Base-by-base conservation (phyloP, 2,797 vertebrate genomes). In the Propithecus perrieri region DNA sequence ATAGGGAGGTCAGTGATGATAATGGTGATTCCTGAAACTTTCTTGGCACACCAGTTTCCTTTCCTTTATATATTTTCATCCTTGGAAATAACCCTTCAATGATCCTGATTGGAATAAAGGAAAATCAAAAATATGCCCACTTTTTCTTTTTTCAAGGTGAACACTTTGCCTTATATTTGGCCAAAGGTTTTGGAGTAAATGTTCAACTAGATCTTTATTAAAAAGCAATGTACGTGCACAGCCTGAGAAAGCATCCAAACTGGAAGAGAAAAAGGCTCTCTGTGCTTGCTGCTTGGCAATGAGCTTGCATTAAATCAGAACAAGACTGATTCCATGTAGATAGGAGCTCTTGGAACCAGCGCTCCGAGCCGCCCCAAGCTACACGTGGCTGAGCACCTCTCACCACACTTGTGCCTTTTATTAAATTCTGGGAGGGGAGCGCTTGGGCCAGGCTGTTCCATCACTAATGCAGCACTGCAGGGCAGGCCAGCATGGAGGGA, bases 401-500 rank as follows among this genome's bases (percentile, higher is more conserved):
- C 76, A 74, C 89, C 86, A 76, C 59, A 95, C 93, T 93, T 93
- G 93, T 15, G 61, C 76, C 86, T 94, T 94, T 97, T 65, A 95
- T 88, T 71, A 55, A 59, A 63, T 65, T n/a, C 79, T 50, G 61
- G 43, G 92, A 85, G 75, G 86, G 20, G 87, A 87, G 38, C 41
- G n/a, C 59, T 35, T 18, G 12, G 59, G 24, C 55, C 84, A 41
- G 59, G 63, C 55, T 41, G n/a, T n/a, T 63, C 87, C 78, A 55
- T 78, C 38, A 63, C 67, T 78, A 69, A 91, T 69, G 72, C 7
- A 91, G 69, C 67, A 30, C 67, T 14, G 33, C 50, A 28, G 55
- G 78, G 85, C 61, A 53, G 92, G 92, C 93, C 59, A 74, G 72
- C 74, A 57, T 4, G 1, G 30, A 65, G 71, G 38, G 76, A 30